Evolutionary conservation across 2,797 vertebrate genomes (phyloP).

Genomic region (Aythya fuligula): DNA sequence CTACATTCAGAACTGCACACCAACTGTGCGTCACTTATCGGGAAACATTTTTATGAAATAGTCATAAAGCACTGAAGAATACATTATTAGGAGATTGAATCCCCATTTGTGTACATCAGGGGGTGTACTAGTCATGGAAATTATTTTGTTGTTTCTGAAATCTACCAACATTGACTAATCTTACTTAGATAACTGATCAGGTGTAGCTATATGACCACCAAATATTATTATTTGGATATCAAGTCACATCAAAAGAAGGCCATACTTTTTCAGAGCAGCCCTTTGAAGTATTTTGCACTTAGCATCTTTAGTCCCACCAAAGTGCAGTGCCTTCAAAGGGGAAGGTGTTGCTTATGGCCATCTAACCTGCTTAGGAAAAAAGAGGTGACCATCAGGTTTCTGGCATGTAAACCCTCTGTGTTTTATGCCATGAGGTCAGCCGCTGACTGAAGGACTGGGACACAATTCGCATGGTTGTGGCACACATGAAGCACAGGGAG

Average conservation of each 20-base stretch:
- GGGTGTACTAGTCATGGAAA: not conserved
- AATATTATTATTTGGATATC: not conserved
- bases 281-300: not conserved
- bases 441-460: not conserved
- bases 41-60: not conserved
- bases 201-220: not conserved
- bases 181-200: not conserved
- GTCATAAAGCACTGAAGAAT: not conserved
- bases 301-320: not conserved
- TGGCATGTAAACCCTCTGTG: not conserved
- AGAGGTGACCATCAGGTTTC: not conserved
- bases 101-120: not conserved
- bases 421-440: too few relatives aligned
- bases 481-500: not conserved
- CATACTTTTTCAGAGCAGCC: not conserved
- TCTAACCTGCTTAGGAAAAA: not conserved
- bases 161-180: not conserved
- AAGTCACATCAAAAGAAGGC: not conserved
- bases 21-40: not conserved
- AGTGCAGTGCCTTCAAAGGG: not conserved
- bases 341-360: not conserved
- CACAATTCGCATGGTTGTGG: fast-evolving
- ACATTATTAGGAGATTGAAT: not conserved
- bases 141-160: not conserved
- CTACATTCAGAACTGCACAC: not conserved